A percentile compares a stretch with the other conserved stretches of the same genome.
These are phyloP conservation scores for Sceloporus tristichus DNA, from an alignment of 2,113 vertebrate genomes.

Conservation along the genomic window DNA sequence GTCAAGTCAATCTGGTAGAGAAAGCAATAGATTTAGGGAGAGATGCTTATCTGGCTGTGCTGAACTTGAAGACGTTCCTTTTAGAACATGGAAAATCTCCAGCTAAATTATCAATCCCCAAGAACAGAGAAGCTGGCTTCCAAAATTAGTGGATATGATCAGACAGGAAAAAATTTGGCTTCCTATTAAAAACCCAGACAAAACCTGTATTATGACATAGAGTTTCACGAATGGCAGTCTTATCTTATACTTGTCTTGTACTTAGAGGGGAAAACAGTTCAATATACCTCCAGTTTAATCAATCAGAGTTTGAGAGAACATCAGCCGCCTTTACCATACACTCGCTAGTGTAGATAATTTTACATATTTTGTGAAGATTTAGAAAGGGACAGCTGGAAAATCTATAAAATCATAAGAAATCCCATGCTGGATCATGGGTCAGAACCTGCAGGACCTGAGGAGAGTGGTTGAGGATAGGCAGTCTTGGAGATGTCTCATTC, in stretches of 20 bases:
- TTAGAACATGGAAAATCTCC: neutral
- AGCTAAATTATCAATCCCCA: neutral
- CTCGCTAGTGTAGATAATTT: too few relatives aligned
- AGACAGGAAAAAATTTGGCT: neutral
- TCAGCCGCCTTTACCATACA: too few relatives aligned
- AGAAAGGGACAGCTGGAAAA: too few relatives aligned
- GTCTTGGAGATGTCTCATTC: too few relatives aligned
- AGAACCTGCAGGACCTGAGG: too few relatives aligned
- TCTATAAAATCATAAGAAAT: too few relatives aligned
- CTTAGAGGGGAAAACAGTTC: neutral
- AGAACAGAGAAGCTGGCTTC: neutral
- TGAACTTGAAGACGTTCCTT: neutral
- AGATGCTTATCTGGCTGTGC: neutral
- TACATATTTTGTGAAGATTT: too few relatives aligned
- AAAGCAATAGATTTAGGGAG: neutral
- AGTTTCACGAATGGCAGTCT: neutral
- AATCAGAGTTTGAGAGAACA: too few relatives aligned
- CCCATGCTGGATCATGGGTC: too few relatives aligned
- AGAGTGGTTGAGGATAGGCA: too few relatives aligned
- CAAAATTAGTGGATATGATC: neutral
- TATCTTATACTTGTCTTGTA: neutral
- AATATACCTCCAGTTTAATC: neutral
- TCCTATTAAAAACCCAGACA: neutral
- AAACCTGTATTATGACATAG: neutral
- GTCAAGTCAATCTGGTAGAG: neutral